Evolutionary conservation across 2,113 vertebrate genomes (phyloP).

Genomic region (Sphyrna mokarran): DNA sequence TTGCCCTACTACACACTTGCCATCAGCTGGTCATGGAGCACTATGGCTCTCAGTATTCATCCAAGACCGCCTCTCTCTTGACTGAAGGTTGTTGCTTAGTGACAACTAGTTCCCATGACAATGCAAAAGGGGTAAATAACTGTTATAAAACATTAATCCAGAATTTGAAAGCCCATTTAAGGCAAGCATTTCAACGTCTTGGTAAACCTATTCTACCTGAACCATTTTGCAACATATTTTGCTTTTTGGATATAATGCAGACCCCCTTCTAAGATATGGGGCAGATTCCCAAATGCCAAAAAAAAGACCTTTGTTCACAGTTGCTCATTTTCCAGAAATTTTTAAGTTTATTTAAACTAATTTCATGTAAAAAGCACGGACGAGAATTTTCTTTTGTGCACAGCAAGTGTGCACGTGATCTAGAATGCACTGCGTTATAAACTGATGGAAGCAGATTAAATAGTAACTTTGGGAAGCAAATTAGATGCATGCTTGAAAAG

Average conservation of each 20-base stretch:
- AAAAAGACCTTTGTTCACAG: background rate
- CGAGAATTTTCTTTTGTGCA: background rate
- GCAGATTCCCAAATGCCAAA: background rate
- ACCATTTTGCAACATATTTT: background rate
- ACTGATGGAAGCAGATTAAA: background rate
- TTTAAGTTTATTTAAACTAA: background rate
- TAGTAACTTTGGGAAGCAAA: background rate
- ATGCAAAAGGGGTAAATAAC: conserved; percentile 29
- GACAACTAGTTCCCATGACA: conserved; percentile 34
- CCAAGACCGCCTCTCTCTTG: background rate
- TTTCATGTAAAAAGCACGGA: background rate
- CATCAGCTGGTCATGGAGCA: background rate
- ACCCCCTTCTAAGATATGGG: background rate
- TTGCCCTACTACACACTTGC: background rate
- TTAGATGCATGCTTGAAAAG: background rate
- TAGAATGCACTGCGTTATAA: background rate
- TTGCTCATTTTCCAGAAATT: background rate
- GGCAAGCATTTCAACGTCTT: background rate
- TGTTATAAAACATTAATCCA: conserved; percentile 17
- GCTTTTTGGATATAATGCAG: background rate
- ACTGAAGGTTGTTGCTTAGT: conserved; percentile 33
- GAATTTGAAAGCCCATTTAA: background rate
- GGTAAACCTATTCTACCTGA: background rate
- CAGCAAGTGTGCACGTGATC: background rate
- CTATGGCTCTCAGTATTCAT: conserved; percentile 8